These are phyloP conservation scores for Motacilla tschutschensis DNA, from an alignment of 2,113 vertebrate genomes.

Conservation along the genomic window DNA sequence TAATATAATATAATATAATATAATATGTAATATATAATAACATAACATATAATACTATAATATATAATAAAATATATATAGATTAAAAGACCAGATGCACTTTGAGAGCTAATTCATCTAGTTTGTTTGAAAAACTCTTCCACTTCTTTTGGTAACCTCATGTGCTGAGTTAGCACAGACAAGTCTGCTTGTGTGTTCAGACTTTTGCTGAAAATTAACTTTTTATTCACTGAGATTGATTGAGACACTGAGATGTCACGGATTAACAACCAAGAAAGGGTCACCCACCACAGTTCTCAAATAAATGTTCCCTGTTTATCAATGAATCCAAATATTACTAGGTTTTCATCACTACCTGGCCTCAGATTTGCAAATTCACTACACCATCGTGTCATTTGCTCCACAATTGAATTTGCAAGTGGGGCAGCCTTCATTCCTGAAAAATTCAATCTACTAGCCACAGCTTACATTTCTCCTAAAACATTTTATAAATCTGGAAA, in stretches of 20 bases:
- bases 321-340: neutral
- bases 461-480: neutral
- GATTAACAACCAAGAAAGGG: neutral
- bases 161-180: neutral
- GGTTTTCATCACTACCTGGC: neutral
- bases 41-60: too few species aligned
- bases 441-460: neutral
- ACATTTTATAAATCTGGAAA: neutral
- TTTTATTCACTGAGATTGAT: neutral
- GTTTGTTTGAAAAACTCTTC: neutral
- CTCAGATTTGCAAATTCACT: neutral
- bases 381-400: rapidly evolving
- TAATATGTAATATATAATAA: too few species aligned
- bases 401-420: neutral
- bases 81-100: neutral
- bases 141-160: neutral
- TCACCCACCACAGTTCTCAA: neutral
- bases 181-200: neutral
- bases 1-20: too few species aligned
- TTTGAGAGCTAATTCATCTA: neutral
- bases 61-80: neutral
- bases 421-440: neutral
- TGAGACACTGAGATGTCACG: too few species aligned
- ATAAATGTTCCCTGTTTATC: neutral
- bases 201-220: neutral